Evolutionary conservation across 2,797 vertebrate species (phyloP).

Genomic region (Taenioides sp.): DNA sequence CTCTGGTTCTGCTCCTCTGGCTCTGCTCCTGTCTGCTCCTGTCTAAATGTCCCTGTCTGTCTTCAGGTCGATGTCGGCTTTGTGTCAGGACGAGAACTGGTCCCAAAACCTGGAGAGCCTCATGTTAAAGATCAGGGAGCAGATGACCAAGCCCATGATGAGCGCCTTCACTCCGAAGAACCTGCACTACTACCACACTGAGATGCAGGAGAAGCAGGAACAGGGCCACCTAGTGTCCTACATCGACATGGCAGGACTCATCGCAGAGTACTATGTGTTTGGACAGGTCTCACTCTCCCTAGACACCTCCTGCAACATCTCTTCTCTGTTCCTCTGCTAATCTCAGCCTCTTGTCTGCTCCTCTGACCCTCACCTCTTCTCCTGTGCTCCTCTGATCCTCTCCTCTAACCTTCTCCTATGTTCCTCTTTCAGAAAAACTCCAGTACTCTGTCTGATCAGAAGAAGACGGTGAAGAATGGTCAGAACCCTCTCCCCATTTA

Average conservation of each 20-base stretch:
- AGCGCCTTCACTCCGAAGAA: constrained; percentile 53
- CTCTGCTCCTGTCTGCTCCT: neutral
- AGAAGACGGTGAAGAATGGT: constrained; percentile 75
- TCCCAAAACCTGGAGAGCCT: constrained; percentile 75
- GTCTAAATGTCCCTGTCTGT: neutral
- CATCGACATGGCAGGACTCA: constrained; percentile 82
- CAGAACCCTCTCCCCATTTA: constrained; percentile 90
- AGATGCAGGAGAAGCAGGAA: constrained; percentile 58
- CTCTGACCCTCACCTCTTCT: neutral
- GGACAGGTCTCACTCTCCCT: constrained; percentile 62
- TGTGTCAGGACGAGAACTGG: constrained; percentile 82
- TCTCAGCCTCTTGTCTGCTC: neutral
- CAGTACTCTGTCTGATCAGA: constrained; percentile 82
- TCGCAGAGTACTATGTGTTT: constrained; percentile 77
- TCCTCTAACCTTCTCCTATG: neutral
- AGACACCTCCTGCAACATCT: neutral
- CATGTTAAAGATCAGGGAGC: constrained; percentile 64
- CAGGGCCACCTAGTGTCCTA: constrained; percentile 69
- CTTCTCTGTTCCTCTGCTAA: neutral
- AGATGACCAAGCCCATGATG: constrained; percentile 74
- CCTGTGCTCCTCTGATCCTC: neutral
- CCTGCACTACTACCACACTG: constrained; percentile 58
- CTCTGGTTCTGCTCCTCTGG: neutral
- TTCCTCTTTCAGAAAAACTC: constrained; percentile 48
- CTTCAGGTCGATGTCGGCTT: constrained; percentile 79